phyloP scores from a whole-genome alignment of 2,797 vertebrate species.

The Mionectes olivaceus region DNA sequence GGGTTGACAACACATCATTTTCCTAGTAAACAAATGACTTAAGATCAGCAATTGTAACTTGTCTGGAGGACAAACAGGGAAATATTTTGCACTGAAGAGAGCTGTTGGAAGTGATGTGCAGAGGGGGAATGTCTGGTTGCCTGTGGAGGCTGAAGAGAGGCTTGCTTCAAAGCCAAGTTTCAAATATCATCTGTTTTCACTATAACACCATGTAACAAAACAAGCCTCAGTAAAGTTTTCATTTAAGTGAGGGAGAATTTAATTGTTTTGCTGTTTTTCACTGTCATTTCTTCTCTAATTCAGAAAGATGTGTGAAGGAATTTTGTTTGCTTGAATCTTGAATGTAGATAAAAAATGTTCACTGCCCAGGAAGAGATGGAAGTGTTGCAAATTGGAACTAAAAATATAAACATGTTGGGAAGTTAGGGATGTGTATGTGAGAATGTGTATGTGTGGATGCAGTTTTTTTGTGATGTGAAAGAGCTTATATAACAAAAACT shows the following conservation, averaged over 20 bases:
- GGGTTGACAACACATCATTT: background rate
- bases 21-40: background rate
- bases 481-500: background rate
- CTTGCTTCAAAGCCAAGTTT: slow-evolving; percentile 46
- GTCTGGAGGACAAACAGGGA: slow-evolving; percentile 20
- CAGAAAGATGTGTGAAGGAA: slow-evolving; percentile 19
- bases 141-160: slow-evolving; percentile 39
- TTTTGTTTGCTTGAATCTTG: slow-evolving; percentile 33
- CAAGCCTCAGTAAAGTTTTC: slow-evolving; percentile 34
- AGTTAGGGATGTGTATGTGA: background rate
- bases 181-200: slow-evolving; percentile 69
- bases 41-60: slow-evolving; percentile 12
- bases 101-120: slow-evolving; percentile 41
- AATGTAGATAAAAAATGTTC: background rate
- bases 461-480: background rate
- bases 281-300: background rate
- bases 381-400: background rate
- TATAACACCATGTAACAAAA: slow-evolving; percentile 59
- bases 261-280: slow-evolving; percentile 15
- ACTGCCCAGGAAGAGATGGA: background rate
- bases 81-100: slow-evolving; percentile 17
- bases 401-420: background rate
- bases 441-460: background rate
- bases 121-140: slow-evolving; percentile 34
- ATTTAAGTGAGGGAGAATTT: slow-evolving; percentile 11